Percentiles rank a stretch among this genome's conserved stretches.
Evolutionary conservation across 1,140 invertebrate species (phyloP).

Genomic region (Drosophila neocordata): DNA sequence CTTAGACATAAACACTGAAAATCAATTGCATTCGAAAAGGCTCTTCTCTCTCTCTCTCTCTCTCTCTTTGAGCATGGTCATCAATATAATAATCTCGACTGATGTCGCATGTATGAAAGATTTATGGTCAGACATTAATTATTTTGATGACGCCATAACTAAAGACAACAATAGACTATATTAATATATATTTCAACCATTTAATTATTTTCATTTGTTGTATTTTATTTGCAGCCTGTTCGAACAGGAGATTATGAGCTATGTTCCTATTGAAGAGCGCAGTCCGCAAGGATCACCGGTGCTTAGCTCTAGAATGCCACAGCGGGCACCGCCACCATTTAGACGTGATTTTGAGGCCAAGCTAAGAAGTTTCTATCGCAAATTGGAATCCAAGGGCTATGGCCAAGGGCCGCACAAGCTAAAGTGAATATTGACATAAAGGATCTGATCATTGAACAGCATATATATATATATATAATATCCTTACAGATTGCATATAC

Average conservation of each 20-base stretch:
- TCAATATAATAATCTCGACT: not conserved
- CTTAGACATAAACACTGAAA: constrained; percentile 38
- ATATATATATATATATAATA: not conserved
- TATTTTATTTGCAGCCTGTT: constrained; percentile 89
- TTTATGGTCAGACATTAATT: not conserved
- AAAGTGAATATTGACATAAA: constrained; percentile 92
- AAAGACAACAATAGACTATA: no score
- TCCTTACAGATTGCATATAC: constrained; percentile 91
- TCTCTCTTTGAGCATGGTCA: not conserved
- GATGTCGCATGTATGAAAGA: not conserved
- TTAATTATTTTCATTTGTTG: not conserved
- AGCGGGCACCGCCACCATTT: constrained; percentile 93
- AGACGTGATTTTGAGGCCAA: constrained; percentile 97
- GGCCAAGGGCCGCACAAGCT: constrained; percentile 98
- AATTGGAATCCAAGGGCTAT: constrained; percentile 97
- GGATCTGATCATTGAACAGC: no score
- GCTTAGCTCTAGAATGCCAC: constrained; percentile 87
- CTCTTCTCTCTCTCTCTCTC: not conserved
- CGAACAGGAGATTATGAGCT: constrained; percentile 99
- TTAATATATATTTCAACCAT: no score
- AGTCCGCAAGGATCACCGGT: constrained; percentile 83
- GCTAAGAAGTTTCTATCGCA: constrained; percentile 96
- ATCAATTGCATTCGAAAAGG: constrained; percentile 35
- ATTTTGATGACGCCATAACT: no score
- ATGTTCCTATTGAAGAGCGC: constrained; percentile 91